These are phyloP conservation scores for Hippocampus comes DNA, from an alignment of 2,113 vertebrate genomes.

Conservation along the genomic window DNA sequence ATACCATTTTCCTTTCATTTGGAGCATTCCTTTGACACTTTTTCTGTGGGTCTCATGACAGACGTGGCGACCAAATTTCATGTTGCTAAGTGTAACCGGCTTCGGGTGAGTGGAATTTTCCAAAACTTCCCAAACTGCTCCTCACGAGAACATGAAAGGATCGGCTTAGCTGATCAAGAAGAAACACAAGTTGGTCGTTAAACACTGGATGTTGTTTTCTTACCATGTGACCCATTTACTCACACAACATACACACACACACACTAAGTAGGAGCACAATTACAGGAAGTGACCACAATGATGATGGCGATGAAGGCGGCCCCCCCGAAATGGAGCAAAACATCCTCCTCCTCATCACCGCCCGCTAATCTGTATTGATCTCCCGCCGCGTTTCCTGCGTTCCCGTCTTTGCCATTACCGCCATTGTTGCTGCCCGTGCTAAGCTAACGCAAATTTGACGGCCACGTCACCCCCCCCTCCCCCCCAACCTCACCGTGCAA, in stretches of 20 bases:
- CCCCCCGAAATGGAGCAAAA: background rate
- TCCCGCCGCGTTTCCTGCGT: constrained; percentile 1
- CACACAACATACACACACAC: background rate
- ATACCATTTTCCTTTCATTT: background rate
- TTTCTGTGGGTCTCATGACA: background rate
- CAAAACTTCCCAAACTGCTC: background rate
- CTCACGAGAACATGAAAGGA: background rate
- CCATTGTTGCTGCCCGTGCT: background rate
- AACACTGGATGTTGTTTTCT: constrained; percentile 8
- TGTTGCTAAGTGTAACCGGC: background rate
- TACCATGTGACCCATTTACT: background rate
- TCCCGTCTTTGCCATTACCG: background rate
- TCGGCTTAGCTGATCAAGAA: background rate
- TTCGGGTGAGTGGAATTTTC: background rate
- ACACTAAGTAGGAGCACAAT: constrained; percentile 1
- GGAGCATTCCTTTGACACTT: background rate
- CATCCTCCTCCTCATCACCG: background rate
- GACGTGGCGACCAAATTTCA: too few relatives aligned
- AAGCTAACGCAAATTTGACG: background rate
- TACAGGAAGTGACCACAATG: background rate
- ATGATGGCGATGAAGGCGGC: background rate
- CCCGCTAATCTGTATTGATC: constrained; percentile 6
- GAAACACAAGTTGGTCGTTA: background rate
- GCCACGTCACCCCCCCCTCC: background rate
- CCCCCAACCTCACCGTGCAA: background rate